phyloP scores from a whole-genome alignment of 1,140 invertebrate species.

The Sarcophaga bullata region DNA sequence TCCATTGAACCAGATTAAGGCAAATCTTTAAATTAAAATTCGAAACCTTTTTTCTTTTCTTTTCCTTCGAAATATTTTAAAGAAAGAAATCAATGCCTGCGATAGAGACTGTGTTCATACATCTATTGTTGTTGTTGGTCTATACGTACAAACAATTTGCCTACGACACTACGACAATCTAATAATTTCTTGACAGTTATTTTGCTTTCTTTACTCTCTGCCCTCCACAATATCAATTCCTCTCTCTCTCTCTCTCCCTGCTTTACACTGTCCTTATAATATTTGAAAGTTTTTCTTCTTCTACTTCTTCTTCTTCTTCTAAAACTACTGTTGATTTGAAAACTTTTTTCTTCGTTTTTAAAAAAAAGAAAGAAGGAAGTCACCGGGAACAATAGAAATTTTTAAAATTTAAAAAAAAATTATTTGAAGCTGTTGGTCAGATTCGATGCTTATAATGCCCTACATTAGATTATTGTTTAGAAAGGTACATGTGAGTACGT shows the following conservation, averaged over 20 bases:
- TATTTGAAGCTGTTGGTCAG: not conserved
- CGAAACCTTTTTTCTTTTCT: too few relatives aligned
- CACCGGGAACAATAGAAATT: not conserved
- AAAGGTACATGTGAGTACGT: too few relatives aligned
- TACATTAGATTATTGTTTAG: too few relatives aligned
- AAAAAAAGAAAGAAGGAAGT: constrained; percentile 3
- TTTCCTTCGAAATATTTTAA: too few relatives aligned
- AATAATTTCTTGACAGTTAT: not conserved
- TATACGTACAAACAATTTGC: not conserved
- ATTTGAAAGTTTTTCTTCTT: constrained; percentile 4
- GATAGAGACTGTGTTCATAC: too few relatives aligned
- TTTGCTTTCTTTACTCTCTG: too few relatives aligned
- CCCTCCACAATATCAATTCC: too few relatives aligned
- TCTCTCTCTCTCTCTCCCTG: too few relatives aligned
- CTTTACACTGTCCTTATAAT: not conserved
- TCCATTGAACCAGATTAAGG: too few relatives aligned
- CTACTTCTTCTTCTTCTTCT: not conserved
- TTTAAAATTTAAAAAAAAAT: not conserved
- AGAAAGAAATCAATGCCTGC: too few relatives aligned
- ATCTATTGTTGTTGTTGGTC: not conserved
- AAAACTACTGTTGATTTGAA: not conserved
- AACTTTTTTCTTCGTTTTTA: not conserved
- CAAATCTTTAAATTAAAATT: too few relatives aligned
- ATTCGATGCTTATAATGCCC: too few relatives aligned
- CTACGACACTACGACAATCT: constrained; percentile 25